Evolutionary conservation across 2,888 invertebrate genomes (phyloP), one percentile per base, ranked within the genome.

Genomic region (Limenitis arthemis): DNA sequence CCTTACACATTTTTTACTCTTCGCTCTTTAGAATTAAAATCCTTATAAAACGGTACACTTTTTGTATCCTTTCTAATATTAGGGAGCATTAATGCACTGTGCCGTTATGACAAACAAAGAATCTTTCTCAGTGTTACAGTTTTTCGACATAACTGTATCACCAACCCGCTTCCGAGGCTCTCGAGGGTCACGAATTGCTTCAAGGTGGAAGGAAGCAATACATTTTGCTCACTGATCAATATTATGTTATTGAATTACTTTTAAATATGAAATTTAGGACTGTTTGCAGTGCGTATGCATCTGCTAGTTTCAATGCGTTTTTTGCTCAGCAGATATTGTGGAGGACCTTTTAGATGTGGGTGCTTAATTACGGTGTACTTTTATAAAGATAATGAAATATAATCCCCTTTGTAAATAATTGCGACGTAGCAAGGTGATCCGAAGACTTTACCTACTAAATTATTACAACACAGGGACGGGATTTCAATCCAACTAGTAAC

Each of bases 181-280:
- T 64, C 66, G 59, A 66, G 66, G 59, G 52, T 64, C 67, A 59
- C 64, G 66, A 57, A 61, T 67, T 62, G 67, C 66, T 74, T 69
- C 73, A 84, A 84, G 84, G 84, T 86, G 85, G 76, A 78, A 85
- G 85, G 85, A 86, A 86, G 85, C 79, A 79, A 86, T 84, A 82
- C 73, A 79, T 85, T 81, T 79, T 77, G 76, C 72, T 70, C 65
- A 63, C 66, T 74, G 75, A 81, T 84, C 77, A 70, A 78, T 80
- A 79, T 84, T 83, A 82, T 79, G 85, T 85, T 86, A 86, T 85
- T 83, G 84, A 82, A 85, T 85, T 84, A 84, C 85, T 83, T 76
- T 79, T 72, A 69, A 80, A 77, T 79, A 77, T 80, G 77, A 81
- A 74, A 67, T 73, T 67, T 67, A 72, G 68, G 65, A 66, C 72